Conservation (phyloP, 1,140 invertebrate genomes). For the Calephelis virginiensis region DNA sequence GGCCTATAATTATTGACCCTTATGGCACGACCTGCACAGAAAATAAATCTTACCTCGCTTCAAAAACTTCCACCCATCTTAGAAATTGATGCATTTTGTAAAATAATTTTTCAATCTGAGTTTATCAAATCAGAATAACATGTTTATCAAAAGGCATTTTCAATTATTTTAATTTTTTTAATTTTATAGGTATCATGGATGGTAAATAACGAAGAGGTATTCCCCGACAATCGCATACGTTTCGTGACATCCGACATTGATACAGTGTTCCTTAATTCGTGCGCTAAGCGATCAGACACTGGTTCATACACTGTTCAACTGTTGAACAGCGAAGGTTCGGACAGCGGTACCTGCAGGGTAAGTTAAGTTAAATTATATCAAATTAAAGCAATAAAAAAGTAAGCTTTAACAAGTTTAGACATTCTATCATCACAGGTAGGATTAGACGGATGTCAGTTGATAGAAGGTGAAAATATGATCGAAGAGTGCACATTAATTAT, state of each 20-base stretch:
- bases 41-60: too few species aligned
- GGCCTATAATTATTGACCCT: neutral
- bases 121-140: too few species aligned
- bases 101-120: too few species aligned
- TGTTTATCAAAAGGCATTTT: neutral
- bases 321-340: conserved; percentile 92
- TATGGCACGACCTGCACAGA: too few species aligned
- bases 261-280: conserved; percentile 92
- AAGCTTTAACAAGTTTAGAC: too few species aligned
- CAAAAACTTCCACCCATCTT: too few species aligned
- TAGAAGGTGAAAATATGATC: too few species aligned
- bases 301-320: conserved; percentile 95
- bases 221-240: conserved; percentile 89
- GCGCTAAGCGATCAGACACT: conserved; percentile 92
- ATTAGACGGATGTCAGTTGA: too few species aligned
- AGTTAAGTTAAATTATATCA: conserved; percentile 40
- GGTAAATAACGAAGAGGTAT: conserved; percentile 91
- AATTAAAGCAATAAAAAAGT: too few species aligned
- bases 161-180: conserved; percentile 19
- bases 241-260: conserved; percentile 91
- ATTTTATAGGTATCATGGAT: conserved; percentile 84
- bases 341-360: conserved; percentile 93
- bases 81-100: too few species aligned
- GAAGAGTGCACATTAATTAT: too few species aligned
- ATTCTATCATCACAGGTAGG: too few species aligned